Evolutionary conservation across 2,113 vertebrate genomes (phyloP), one percentile per base, ranked within the genome.

Genomic region (Myrmecophaga tridactyla): DNA sequence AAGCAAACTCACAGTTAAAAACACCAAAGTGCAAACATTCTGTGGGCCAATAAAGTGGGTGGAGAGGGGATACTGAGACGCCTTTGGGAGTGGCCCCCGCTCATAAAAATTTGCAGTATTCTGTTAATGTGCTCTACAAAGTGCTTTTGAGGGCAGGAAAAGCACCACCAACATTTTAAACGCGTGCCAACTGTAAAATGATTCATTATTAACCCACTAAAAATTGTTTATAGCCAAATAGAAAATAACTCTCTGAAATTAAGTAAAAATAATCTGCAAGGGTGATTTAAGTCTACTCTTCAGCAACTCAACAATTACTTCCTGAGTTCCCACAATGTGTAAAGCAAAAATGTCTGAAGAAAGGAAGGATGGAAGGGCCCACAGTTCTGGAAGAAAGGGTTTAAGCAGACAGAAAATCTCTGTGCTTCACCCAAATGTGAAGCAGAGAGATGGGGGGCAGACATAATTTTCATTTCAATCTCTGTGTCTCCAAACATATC

Each of bases 221-320:
- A 93, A 82, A 0, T 9, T 56, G 56, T n/a, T 72, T 83, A 58
- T 87, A 80, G 88, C 23, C 63, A 46, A 87, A 75, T 17, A 86
- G 76, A 72, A 80, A 60, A 41, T 6, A 92, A 46, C 31, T 92
- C n/a, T 83, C 85, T 92, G 18, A 75, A 94, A 96, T 70, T 72
- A 90, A 92, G 67, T 7, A 81, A 29, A 62, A 85, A 67, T 31
- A 25, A 21, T 10, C 83, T 65, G 80, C 63, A 39, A 65, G 65
- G 56, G 87, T 75, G 31, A 56, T 84, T 72, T 60, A 62, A 27
- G 25, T 77, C 53, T 82, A 27, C 78, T 31, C 21, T 62, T 82
- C 25, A 75, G 43, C 23, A 17, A 41, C 63, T n/a, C 4, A 2
- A n/a, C 80, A 60, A 75, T 63, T 67, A 43, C 46, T 92, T 77